Percentiles rank a stretch among this genome's conserved stretches.
Conservation (phyloP, 2,888 invertebrate species). For the Drosophila picticornis region DNA sequence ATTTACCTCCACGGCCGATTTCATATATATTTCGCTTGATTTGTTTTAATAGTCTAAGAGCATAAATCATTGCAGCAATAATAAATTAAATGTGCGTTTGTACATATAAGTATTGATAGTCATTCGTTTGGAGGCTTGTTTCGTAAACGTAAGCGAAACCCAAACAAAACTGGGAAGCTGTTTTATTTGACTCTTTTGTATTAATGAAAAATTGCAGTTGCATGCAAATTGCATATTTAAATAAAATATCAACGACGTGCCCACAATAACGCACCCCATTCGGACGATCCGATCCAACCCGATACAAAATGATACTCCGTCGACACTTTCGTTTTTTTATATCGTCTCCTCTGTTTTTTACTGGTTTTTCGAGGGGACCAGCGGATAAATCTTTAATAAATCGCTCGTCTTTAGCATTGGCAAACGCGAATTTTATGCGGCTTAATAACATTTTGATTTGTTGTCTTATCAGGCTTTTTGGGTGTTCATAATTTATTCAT, state of each 20-base stretch:
- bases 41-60: slow-evolving; percentile 7
- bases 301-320: slow-evolving; percentile 11
- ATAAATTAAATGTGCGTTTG: slow-evolving; percentile 42
- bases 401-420: slow-evolving; percentile 29
- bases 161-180: slow-evolving; percentile 36
- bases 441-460: slow-evolving; percentile 58
- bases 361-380: slow-evolving; percentile 18
- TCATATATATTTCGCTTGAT: neutral
- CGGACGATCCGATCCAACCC: slow-evolving; percentile 23
- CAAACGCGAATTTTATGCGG: slow-evolving; percentile 47
- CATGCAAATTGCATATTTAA: slow-evolving; percentile 72
- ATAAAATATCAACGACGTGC: slow-evolving; percentile 56
- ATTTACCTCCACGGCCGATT: slow-evolving; percentile 1
- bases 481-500: slow-evolving; percentile 45
- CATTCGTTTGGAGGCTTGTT: slow-evolving; percentile 7
- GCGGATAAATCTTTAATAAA: slow-evolving; percentile 45
- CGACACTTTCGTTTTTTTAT: slow-evolving; percentile 45
- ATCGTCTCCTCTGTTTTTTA: neutral
- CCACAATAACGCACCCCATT: slow-evolving; percentile 36
- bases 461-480: slow-evolving; percentile 35
- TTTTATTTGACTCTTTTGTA: slow-evolving; percentile 14
- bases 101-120: slow-evolving; percentile 5
- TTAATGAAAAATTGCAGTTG: slow-evolving; percentile 62
- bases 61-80: slow-evolving; percentile 33
- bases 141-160: slow-evolving; percentile 11